Base-by-base conservation (phyloP, 2,113 vertebrate genomes). In the Coptodon rendalli region DNA sequence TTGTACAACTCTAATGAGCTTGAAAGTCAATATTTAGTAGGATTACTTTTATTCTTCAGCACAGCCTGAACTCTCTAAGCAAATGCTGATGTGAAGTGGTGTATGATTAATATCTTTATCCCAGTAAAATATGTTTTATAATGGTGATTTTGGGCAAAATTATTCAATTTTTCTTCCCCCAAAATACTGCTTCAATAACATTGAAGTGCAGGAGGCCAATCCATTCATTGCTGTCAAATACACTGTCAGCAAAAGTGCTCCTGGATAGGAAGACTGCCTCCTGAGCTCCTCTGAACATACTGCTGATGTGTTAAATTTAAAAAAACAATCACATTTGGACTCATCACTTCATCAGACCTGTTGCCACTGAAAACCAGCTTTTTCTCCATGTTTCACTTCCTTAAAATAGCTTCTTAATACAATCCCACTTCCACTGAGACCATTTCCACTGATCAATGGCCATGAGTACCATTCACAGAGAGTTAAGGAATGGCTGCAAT, bases 391-490 rank as follows among this genome's bases (percentile, higher is more conserved):
- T 63, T 63, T 63, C 29, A 34, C 2, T 63, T 19, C 27, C 5
- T 63, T 63, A 61, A 61, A 56, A 63, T 34, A 0, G 59, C 29
- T 63, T 63, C 16, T 63, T 34, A 19, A 63, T 63, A 63, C 9
- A 4, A 34, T 63, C 59, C 59, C 29, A 34, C 9, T 34, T 61
- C 29, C 57, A 61, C 57, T 6, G 57, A 61, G 29, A 61, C 29
- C 16, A 63, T 63, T 63, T 63, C 59, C 56, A 59, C 56, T 59
- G 14, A 31, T 31, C 14, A 59, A 31, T 17, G 14, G 14, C 14
- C 14, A 59, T 17, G 27, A 29, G 5, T 0, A 17, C 27, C 0
- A 59, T 31, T 31, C 56, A 59, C 56, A 31, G 2, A 16, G 56
- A 59, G 56, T 59, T 59, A 5, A 13, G 7, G 27, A 31, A 59